A percentile compares a stretch with the other conserved stretches of the same genome.
phyloP scores from a whole-genome alignment of 2,113 vertebrate genomes.

The Nipponia nippon region DNA sequence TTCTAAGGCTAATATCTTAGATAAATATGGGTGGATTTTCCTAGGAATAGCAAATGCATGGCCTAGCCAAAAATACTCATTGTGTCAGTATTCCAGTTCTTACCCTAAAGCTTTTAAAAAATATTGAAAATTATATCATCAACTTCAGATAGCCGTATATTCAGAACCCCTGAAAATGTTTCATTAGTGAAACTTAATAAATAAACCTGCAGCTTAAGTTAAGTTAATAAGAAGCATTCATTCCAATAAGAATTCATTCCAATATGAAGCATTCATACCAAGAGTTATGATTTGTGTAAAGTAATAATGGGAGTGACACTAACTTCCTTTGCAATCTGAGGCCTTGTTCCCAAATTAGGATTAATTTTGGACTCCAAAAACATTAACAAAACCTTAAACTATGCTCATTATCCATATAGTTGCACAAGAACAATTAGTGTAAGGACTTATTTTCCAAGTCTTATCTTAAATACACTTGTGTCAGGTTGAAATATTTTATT shows the following conservation, averaged over 20 bases:
- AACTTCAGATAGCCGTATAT: not conserved
- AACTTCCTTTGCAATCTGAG: not conserved
- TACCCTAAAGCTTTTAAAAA: not conserved
- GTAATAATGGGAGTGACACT: not conserved
- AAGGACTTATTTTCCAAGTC: not conserved
- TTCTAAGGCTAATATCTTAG: not conserved
- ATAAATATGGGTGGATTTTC: not conserved
- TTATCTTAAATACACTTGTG: not conserved
- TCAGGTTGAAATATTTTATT: not conserved
- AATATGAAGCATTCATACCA: not conserved
- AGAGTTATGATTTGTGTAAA: not conserved
- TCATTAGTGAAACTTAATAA: not conserved
- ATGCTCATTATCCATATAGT: not conserved
- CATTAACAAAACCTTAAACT: not conserved
- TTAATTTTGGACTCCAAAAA: not conserved
- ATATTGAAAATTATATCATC: not conserved
- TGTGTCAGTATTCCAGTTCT: not conserved
- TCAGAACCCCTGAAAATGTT: not conserved
- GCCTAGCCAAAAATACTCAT: not conserved
- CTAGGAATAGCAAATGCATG: not conserved
- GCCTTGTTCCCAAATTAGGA: not conserved
- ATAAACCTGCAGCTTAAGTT: not conserved
- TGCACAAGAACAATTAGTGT: not conserved
- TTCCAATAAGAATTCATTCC: no score
- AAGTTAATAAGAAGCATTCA: not conserved